Base-by-base conservation (phyloP, 2,888 invertebrate species). In the Ceratothoa steindachneri region DNA sequence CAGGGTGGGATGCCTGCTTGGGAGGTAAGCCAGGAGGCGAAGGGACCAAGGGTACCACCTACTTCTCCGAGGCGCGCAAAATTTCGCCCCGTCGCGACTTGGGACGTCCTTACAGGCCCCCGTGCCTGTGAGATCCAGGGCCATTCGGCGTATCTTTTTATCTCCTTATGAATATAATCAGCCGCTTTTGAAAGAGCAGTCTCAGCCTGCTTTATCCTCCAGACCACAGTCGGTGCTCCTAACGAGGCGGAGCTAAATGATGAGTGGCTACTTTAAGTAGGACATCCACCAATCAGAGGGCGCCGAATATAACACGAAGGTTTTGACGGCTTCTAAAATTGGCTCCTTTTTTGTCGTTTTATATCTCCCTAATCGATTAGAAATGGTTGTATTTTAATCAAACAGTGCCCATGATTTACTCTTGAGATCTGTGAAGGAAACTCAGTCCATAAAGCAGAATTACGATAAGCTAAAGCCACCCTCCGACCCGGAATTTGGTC, bases 201-300 rank as follows among this genome's bases (percentile, higher is more conserved):
- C 41, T 41, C 41, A 41, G 7, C 41, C 41, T 41, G 5, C 41
- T 15, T 41, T 41, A 41, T 15, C 5, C 5, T 15, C 22, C n/a
- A 60, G 27, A 60, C 60, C 60, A 24, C 60, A 60, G 9, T 60
- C 22, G n/a, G 24, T 1, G 19, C 2, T 41, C 12, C 60, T 60
- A 60, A 60, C 60, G 60, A 60, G 60, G 60, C 60, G 60, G 60
- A 60, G 60, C 60, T 60, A 60, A 60, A 1, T 60, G 60, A 60
- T 60, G 60, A 60, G 60, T 60, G 60, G 60, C 60, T 60, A 60
- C 60, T 60, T 60, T 60, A 22, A 22, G 2, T 60, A 3, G 2
- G 3, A 60, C 9, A 2, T 7, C 60, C 3, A 60, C 60, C 60
- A 60, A 60, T 60, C 22, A 60, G 22, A 60, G 60, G 60, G 27